phyloP scores from a whole-genome alignment of 2,888 invertebrate species.

The Drosophila prostipennis region DNA sequence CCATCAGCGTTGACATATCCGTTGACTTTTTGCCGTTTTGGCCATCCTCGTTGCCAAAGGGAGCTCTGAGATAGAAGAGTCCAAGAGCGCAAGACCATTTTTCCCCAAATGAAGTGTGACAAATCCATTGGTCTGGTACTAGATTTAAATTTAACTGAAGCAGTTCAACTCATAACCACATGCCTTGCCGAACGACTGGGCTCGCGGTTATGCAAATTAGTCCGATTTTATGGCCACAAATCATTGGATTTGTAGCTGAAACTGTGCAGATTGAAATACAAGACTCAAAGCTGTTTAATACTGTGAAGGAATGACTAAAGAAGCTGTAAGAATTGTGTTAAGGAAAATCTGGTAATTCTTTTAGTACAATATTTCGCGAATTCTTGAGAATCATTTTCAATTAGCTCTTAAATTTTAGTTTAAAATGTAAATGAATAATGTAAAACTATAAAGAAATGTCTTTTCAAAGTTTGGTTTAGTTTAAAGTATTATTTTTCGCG shows the following conservation, averaged over 20 bases:
- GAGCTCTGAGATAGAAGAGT: neutral
- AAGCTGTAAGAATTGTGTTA: too few species aligned
- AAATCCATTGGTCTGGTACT: slow-evolving; percentile 14
- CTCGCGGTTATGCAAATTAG: slow-evolving; percentile 4
- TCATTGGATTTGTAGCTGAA: neutral
- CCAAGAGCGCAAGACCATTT: neutral
- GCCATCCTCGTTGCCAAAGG: neutral
- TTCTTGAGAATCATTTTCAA: too few species aligned
- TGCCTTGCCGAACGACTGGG: neutral
- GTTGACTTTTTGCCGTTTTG: neutral
- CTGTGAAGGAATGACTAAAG: too few species aligned
- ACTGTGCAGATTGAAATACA: neutral
- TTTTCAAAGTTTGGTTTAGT: too few species aligned
- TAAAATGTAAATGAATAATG: too few species aligned
- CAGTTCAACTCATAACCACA: slow-evolving; percentile 1
- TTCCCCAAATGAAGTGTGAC: slow-evolving; percentile 29
- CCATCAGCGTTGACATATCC: slow-evolving; percentile 44
- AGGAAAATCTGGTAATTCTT: too few species aligned
- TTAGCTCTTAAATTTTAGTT: too few species aligned
- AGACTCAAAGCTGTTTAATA: too few species aligned
- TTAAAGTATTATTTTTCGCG: neutral
- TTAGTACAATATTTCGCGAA: too few species aligned
- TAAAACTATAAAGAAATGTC: too few species aligned
- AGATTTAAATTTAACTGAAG: too few species aligned
- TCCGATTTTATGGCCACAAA: neutral